A percentile compares a stretch with the other conserved stretches of the same genome.
Conservation (phyloP, 2,113 vertebrate genomes). For the Bufo bufo region DNA sequence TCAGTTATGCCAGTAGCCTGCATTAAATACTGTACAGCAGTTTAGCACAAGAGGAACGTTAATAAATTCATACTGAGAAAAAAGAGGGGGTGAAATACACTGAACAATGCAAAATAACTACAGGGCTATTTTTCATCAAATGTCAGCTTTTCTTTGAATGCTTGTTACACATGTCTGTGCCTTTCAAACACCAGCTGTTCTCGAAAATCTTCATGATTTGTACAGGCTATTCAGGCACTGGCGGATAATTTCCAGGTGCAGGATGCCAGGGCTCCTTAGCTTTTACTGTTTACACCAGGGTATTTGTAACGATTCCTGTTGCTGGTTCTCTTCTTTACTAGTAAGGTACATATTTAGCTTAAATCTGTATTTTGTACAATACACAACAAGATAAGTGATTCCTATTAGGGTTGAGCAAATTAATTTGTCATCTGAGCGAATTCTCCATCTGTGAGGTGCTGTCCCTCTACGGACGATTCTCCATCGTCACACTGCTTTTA, state of each 20-base stretch:
- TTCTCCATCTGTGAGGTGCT: too few species aligned
- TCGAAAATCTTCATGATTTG: conserved; percentile 30
- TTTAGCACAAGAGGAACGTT: background rate
- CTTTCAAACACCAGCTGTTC: conserved; percentile 28
- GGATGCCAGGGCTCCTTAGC: conserved; percentile 13
- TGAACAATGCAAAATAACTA: conserved; percentile 12
- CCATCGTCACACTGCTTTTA: too few species aligned
- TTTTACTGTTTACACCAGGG: background rate
- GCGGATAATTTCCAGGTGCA: conserved; percentile 8
- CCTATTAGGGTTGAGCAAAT: too few species aligned
- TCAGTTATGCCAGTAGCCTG: background rate
- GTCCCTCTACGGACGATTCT: too few species aligned
- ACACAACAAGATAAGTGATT: background rate
- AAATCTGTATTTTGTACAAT: background rate
- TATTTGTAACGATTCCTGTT: background rate
- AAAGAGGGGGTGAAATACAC: conserved; percentile 18
- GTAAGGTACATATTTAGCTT: background rate
- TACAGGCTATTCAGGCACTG: conserved; percentile 7
- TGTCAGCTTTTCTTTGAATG: conserved; percentile 26
- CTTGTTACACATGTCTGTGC: conserved; percentile 3
- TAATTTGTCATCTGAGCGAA: too few species aligned
- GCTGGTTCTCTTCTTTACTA: background rate
- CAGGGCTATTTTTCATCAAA: conserved; percentile 19
- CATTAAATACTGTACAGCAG: conserved; percentile 8
- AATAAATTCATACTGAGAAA: conserved; percentile 24